phyloP scores from a whole-genome alignment of 2,797 vertebrate genomes.

The Remorina albescens region DNA sequence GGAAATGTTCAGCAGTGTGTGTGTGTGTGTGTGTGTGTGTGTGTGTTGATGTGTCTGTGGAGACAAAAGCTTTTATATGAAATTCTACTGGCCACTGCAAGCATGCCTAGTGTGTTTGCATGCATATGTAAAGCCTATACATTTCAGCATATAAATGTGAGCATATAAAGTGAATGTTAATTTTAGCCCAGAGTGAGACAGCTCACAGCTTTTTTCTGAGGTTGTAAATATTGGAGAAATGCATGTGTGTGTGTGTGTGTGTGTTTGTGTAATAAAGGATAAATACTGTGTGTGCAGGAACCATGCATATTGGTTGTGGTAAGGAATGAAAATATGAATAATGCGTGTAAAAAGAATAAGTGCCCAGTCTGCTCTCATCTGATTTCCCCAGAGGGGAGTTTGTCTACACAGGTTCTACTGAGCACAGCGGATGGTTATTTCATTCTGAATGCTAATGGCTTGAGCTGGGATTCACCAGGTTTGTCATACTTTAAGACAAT shows the following conservation, averaged over 20 bases:
- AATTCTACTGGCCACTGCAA: slow-evolving; percentile 31
- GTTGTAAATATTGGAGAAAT: slow-evolving; percentile 10
- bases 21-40: slow-evolving; percentile 16
- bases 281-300: slow-evolving; percentile 17
- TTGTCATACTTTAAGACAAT: slow-evolving; percentile 30
- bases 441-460: slow-evolving; percentile 72
- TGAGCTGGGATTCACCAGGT: slow-evolving; percentile 23
- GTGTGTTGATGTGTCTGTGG: neutral
- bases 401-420: slow-evolving; percentile 53
- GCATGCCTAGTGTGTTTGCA: slow-evolving; percentile 33
- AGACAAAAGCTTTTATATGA: slow-evolving; percentile 39
- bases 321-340: slow-evolving; percentile 34
- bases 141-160: slow-evolving; percentile 39
- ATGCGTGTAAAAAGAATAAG: neutral
- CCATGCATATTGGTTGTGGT: slow-evolving; percentile 12
- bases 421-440: slow-evolving; percentile 57
- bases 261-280: slow-evolving; percentile 20
- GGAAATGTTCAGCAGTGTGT: slow-evolving; percentile 57
- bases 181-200: slow-evolving; percentile 33
- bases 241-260: slow-evolving; percentile 11
- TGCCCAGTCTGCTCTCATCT: slow-evolving; percentile 8
- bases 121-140: slow-evolving; percentile 22
- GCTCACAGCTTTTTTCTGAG: slow-evolving; percentile 31
- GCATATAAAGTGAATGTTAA: slow-evolving; percentile 30
- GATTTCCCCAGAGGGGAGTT: slow-evolving; percentile 73